phyloP scores from a whole-genome alignment of 2,113 vertebrate species.

The Neogale vison region DNA sequence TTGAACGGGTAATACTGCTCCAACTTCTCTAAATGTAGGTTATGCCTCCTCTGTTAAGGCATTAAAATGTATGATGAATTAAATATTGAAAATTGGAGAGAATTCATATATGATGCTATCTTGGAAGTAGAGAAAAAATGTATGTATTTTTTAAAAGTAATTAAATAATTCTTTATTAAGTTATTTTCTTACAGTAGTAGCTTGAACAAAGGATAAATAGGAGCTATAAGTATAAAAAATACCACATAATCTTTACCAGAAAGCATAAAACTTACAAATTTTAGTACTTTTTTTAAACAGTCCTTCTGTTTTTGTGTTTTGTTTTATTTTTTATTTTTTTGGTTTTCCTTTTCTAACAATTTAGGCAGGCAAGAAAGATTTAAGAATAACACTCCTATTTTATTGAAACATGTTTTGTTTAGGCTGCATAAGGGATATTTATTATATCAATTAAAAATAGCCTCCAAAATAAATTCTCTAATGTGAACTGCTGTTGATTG shows the following conservation, averaged over 20 bases:
- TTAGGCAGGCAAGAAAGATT: conserved; percentile 71
- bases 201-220: conserved; percentile 74
- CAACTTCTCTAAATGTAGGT: conserved; percentile 67
- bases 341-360: conserved; percentile 80
- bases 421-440: conserved; percentile 85
- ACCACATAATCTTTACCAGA: conserved; percentile 77
- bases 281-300: conserved; percentile 69
- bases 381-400: conserved; percentile 79
- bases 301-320: conserved; percentile 27
- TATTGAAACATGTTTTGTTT: conserved; percentile 81
- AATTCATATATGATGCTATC: conserved; percentile 64
- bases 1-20: conserved; percentile 40
- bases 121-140: conserved; percentile 75
- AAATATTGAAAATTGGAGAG: conserved; percentile 15
- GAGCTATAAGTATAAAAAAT: conserved; percentile 76
- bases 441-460: conserved; percentile 87
- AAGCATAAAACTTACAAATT: conserved; percentile 80
- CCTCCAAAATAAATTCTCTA: conserved; percentile 85
- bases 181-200: conserved; percentile 62
- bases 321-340: conserved; percentile 70
- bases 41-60: conserved; percentile 63
- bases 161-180: conserved; percentile 69
- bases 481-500: conserved; percentile 83
- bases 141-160: conserved; percentile 70
- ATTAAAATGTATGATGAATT: conserved; percentile 63